Evolutionary conservation across 2,113 vertebrate genomes (phyloP), one percentile per base, ranked within the genome.

Genomic region (Gallinago undulata): DNA sequence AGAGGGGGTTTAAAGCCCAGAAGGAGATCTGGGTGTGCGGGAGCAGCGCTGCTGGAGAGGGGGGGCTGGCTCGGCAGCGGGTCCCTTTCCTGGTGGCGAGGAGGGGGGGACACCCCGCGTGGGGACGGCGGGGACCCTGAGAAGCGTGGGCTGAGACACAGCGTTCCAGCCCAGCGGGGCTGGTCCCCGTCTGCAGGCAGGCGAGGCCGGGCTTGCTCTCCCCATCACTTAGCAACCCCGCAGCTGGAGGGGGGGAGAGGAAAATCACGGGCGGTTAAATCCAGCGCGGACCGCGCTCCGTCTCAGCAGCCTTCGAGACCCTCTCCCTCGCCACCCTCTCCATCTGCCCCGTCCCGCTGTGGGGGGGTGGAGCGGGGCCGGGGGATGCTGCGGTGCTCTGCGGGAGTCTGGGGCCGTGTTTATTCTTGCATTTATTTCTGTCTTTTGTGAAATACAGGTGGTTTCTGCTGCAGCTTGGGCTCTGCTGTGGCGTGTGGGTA

Each of bases 401-500:
- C 3, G 2, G 53, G 50, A 37, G 11, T 2, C 62, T 57, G 39
- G 2, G 60, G 28, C 30, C 0, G 0, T 3, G 25, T 10, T 83
- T 35, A 1, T 55, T 68, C 25, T 15, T 7, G 48, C 10, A 0
- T 57, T 64, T 51, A 3, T 19, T 13, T 2, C 1, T 6, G 13
- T n/a, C 23, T 33, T 33, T 11, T 3, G 1, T 6, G 35, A 22
- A n/a, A 19, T 6, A 10, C 0, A 2, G 23, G 47, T 1, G 43
- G 13, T 19, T 43, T 16, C 0, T 23, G 74, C 33, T 0, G 1
- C 35, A 8, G 55, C 37, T 51, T 4, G 1, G 67, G 50, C 53
- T 39, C 48, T 35, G 75, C 47, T 0, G 0, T 0, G 7, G 53
- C 0, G 5, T 1, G 24, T 1, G 33, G 43, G 25, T 13, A 2